phyloP scores from a whole-genome alignment of 1,140 invertebrate genomes.

The Rhopalosiphum padi region DNA sequence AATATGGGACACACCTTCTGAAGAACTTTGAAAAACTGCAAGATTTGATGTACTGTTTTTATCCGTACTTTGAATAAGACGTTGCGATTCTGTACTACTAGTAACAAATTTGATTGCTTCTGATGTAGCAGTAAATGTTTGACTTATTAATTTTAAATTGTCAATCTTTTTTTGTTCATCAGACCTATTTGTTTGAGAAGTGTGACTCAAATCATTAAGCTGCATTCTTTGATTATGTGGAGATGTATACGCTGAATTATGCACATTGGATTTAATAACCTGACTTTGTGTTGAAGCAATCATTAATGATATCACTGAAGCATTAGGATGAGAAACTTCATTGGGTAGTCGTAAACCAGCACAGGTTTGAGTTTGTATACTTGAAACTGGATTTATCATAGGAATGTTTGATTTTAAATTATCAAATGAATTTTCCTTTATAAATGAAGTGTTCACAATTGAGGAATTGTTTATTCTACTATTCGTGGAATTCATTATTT shows the following conservation, averaged over 20 bases:
- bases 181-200: slow-evolving; percentile 13
- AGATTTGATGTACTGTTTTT: not conserved
- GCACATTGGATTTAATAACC: slow-evolving; percentile 13
- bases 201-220: not conserved
- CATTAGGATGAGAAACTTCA: slow-evolving; percentile 13
- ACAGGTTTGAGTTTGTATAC: slow-evolving; percentile 45
- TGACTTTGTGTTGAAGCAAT: slow-evolving; percentile 51
- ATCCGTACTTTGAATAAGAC: slow-evolving; percentile 37
- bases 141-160: slow-evolving; percentile 43
- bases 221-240: not conserved
- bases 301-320: slow-evolving; percentile 48
- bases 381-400: slow-evolving; percentile 28
- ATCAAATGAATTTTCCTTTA: slow-evolving; percentile 18
- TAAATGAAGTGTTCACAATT: not conserved
- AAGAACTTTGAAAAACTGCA: not conserved
- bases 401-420: slow-evolving; percentile 18
- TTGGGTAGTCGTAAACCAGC: not conserved
- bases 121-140: slow-evolving; percentile 52
- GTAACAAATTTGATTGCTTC: slow-evolving; percentile 54
- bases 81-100: slow-evolving; percentile 40
- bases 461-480: not conserved
- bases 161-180: slow-evolving; percentile 52
- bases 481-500: not conserved
- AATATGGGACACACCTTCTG: not conserved
- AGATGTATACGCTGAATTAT: slow-evolving; percentile 18